phyloP scores from a whole-genome alignment of 2,888 invertebrate species.

The Caenorhabditis parvicauda region DNA sequence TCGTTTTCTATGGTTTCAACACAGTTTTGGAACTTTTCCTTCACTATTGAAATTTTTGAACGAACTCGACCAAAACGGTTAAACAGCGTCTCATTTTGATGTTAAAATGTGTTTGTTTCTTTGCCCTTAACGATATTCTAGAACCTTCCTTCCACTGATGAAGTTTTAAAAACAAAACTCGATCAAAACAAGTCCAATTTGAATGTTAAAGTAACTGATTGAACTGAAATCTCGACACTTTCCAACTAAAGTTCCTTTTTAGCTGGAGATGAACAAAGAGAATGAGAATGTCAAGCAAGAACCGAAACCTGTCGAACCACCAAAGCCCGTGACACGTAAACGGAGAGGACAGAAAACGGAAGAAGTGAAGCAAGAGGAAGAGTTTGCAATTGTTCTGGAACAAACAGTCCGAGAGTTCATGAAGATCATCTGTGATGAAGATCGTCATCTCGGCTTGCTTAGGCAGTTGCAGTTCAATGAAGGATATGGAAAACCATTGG shows the following conservation, averaged over 20 bases:
- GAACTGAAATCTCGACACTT: too few relatives aligned
- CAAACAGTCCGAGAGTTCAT: slow-evolving; percentile 14
- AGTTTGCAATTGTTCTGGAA: slow-evolving; percentile 1
- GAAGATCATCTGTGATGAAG: slow-evolving; percentile 25
- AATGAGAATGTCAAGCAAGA: slow-evolving; percentile 5
- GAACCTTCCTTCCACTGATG: too few relatives aligned
- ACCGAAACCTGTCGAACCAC: slow-evolving; percentile 2
- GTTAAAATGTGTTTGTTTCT: too few relatives aligned
- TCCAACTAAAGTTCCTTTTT: not conserved
- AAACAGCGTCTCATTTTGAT: too few relatives aligned
- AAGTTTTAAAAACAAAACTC: too few relatives aligned
- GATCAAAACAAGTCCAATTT: too few relatives aligned
- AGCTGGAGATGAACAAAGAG: slow-evolving; percentile 3
- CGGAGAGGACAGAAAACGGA: slow-evolving; percentile 3
- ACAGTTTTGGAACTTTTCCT: too few relatives aligned
- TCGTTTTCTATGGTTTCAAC: too few relatives aligned
- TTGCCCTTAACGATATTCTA: too few relatives aligned
- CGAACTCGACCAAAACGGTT: too few relatives aligned
- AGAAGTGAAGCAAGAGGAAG: slow-evolving; percentile 3
- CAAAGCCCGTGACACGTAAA: not conserved
- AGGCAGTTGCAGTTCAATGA: slow-evolving; percentile 26
- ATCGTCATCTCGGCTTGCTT: slow-evolving; percentile 20
- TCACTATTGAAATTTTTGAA: too few relatives aligned
- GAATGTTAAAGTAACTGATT: too few relatives aligned
- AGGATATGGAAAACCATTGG: slow-evolving; percentile 18